Conservation (phyloP, 2,113 vertebrate genomes). For the rat (Rattus norvegicus) region GRCr8 NC_086030.1:29662501-29663000, state of each 20-base stretch:
- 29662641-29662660: conserved; percentile 1
- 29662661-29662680: neutral
- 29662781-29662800: conserved; percentile 25
- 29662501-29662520: no score
- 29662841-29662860: conserved; percentile 25
- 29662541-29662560: neutral
- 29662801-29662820: conserved; percentile 5
- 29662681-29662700: neutral
- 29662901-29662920: conserved; percentile 11
- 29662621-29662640: neutral
- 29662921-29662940: neutral
- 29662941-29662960: neutral
- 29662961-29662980: neutral
- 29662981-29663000: no score
- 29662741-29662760: conserved; percentile 24
- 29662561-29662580: neutral
- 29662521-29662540: neutral
- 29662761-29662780: conserved; percentile 25
- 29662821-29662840: neutral
- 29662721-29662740: conserved; percentile 55
- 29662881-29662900: neutral
- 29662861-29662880: neutral
- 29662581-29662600: neutral
- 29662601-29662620: neutral
- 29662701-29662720: conserved; percentile 10